phyloP scores from a whole-genome alignment of 2,888 invertebrate genomes.

The Bellardia bayeri region DNA sequence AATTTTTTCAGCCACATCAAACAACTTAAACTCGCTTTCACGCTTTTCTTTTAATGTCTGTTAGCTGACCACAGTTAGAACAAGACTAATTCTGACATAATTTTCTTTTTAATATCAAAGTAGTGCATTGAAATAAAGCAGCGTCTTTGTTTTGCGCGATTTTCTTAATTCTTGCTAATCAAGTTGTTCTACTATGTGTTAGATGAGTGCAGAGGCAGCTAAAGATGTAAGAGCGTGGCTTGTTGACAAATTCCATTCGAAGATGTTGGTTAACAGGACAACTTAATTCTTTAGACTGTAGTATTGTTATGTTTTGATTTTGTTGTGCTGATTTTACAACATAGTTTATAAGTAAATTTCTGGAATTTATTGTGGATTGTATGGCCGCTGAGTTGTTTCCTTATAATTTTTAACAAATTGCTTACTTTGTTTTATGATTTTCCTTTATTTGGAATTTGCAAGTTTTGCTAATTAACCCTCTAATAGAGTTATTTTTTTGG shows the following conservation, averaged over 20 bases:
- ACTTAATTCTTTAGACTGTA: not conserved
- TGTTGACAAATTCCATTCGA: conserved; percentile 6
- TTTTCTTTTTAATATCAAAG: conserved; percentile 49
- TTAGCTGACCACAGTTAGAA: conserved; percentile 44
- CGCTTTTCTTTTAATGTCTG: not conserved
- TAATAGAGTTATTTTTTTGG: not conserved
- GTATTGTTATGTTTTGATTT: conserved; percentile 11
- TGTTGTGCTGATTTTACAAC: conserved; percentile 15
- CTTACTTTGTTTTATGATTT: conserved; percentile 43
- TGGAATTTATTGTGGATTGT: conserved; percentile 28
- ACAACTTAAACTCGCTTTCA: conserved; percentile 3
- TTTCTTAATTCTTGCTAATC: conserved; percentile 35
- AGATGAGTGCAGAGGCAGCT: not conserved
- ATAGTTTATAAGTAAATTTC: not conserved
- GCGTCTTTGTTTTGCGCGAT: not conserved
- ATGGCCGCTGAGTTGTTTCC: conserved; percentile 40
- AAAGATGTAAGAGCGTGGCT: not conserved
- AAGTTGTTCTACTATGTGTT: conserved; percentile 30
- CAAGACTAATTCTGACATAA: conserved; percentile 61
- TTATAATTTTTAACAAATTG: conserved; percentile 53
- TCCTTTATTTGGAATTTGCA: conserved; percentile 15
- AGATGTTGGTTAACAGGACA: conserved; percentile 53
- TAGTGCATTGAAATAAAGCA: conserved; percentile 21
- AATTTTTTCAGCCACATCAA: not conserved
- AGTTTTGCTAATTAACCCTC: conserved; percentile 31